Conservation (phyloP, 2,113 vertebrate genomes). For the Podocnemis expansa region DNA sequence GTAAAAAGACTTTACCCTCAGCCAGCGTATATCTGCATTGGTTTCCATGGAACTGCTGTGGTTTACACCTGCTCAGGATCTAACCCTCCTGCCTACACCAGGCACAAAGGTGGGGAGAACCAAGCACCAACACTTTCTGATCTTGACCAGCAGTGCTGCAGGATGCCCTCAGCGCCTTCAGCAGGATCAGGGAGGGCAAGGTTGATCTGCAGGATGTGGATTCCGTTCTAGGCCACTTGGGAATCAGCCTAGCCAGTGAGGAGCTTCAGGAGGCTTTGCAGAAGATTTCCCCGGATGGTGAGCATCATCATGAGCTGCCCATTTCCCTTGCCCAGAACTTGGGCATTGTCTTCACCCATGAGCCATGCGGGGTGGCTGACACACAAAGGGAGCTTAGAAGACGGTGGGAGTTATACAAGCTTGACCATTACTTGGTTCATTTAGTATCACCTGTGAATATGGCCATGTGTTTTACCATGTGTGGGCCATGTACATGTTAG, state of each 20-base stretch:
- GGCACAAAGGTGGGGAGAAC: background rate
- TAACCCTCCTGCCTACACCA: background rate
- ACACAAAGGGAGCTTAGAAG: background rate
- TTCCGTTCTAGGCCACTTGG: background rate
- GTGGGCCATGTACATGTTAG: too few relatives aligned
- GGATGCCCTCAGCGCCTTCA: background rate
- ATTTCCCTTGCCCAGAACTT: background rate
- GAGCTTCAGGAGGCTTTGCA: background rate
- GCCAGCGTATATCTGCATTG: background rate
- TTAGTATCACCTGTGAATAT: too few relatives aligned
- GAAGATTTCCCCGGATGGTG: background rate
- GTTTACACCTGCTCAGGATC: too few relatives aligned
- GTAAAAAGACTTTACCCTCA: background rate
- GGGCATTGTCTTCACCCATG: background rate
- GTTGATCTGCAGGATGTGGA: background rate
- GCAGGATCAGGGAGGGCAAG: background rate
- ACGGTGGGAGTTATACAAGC: background rate
- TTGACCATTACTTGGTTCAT: background rate
- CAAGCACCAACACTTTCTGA: background rate
- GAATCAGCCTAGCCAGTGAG: background rate
- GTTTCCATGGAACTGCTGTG: background rate
- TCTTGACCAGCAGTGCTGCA: background rate
- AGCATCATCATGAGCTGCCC: background rate
- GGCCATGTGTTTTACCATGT: background rate
- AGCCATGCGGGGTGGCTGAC: background rate